Conservation (phyloP, 2,797 vertebrate species). For the Gymnothorax javanicus region DNA sequence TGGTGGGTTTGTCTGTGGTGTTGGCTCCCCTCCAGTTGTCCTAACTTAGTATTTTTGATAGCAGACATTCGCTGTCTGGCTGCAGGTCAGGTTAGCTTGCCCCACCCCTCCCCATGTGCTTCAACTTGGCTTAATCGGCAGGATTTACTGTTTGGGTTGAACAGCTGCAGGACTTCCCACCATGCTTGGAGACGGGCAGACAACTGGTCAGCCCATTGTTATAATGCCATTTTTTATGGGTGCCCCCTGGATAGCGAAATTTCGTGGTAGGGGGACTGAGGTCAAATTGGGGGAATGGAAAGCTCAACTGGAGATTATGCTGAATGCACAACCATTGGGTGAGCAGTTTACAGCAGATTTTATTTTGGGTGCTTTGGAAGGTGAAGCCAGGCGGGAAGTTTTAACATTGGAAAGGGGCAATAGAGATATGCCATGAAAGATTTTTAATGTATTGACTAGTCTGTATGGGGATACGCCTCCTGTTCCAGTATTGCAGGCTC, state of each 20-base stretch:
- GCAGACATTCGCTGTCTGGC: no score
- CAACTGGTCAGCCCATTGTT: not conserved
- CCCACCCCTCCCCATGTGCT: not conserved
- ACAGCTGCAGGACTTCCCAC: not conserved
- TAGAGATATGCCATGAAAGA: not conserved
- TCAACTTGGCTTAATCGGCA: not conserved
- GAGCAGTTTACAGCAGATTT: not conserved
- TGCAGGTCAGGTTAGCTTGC: not conserved
- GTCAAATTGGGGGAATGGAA: slow-evolving; percentile 24
- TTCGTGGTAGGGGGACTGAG: not conserved
- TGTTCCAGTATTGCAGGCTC: not conserved
- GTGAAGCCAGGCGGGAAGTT: not conserved
- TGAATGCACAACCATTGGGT: slow-evolving; percentile 7
- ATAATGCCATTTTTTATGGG: slow-evolving; percentile 24
- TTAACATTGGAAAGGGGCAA: not conserved
- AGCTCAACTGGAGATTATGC: not conserved
- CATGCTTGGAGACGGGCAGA: slow-evolving; percentile 12
- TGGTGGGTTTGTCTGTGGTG: no score
- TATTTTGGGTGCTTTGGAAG: not conserved
- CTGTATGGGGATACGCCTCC: not conserved
- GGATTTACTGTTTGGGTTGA: slow-evolving; percentile 11
- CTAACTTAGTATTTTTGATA: no score
- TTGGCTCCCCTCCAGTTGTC: no score
- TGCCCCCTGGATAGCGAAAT: slow-evolving; percentile 4
- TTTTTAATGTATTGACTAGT: not conserved